Percentiles rank a stretch among this genome's conserved stretches.
These are phyloP conservation scores for Apamea monoglypha DNA, from an alignment of 2,888 invertebrate genomes.

Conservation along the genomic window DNA sequence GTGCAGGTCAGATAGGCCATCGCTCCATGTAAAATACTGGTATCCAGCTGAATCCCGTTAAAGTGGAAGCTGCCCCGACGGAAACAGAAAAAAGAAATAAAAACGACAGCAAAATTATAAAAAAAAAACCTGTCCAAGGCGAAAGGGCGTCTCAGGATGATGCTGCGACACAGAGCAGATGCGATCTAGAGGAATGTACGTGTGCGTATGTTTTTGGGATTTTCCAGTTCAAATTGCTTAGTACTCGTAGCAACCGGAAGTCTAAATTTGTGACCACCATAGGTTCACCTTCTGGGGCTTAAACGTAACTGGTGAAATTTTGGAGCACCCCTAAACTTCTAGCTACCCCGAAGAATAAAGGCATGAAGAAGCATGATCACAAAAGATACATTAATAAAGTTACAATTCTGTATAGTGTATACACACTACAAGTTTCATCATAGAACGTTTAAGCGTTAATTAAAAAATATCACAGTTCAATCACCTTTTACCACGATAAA, in stretches of 20 bases:
- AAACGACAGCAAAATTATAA: not conserved
- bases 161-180: no score
- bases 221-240: not conserved
- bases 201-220: not conserved
- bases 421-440: not conserved
- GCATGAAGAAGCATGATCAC: not conserved
- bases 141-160: not conserved
- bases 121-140: not conserved
- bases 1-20: not conserved
- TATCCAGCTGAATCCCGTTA: no score
- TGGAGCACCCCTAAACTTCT: not conserved
- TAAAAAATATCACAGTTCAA: not conserved
- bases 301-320: not conserved
- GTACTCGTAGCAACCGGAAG: not conserved
- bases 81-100: no score
- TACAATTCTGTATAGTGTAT: no score
- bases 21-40: no score
- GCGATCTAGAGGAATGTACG: not conserved
- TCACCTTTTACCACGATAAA: conserved; percentile 16
- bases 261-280: not conserved
- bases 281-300: no score
- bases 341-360: not conserved
- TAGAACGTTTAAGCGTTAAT: not conserved
- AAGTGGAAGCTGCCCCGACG: no score
- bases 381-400: no score